These are phyloP conservation scores for Lottia scabra DNA, from an alignment of 2,888 invertebrate genomes.

Conservation along the genomic window DNA sequence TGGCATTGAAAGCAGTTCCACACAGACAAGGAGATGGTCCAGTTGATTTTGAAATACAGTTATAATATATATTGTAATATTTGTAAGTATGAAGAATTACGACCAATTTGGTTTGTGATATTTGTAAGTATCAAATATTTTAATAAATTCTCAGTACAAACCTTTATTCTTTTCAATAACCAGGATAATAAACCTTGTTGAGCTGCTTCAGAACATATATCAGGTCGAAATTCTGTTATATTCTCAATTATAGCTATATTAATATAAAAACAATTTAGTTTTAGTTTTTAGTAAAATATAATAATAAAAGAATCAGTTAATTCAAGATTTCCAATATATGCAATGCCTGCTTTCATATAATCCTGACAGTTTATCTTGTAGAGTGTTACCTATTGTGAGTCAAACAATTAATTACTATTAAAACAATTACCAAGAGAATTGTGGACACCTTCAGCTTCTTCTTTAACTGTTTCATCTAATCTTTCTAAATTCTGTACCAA, in stretches of 20 bases:
- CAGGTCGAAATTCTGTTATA: conserved; percentile 89
- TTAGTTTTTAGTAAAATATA: background rate
- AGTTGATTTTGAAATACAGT: too few relatives aligned
- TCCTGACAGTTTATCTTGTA: too few relatives aligned
- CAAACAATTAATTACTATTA: too few relatives aligned
- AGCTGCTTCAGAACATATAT: conserved; percentile 85
- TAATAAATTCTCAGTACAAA: conserved; percentile 61
- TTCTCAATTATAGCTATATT: conserved; percentile 90
- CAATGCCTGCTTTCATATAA: too few relatives aligned
- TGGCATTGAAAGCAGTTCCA: too few relatives aligned
- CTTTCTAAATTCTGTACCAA: conserved; percentile 93
- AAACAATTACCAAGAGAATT: conserved; percentile 90
- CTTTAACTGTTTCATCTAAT: conserved; percentile 91
- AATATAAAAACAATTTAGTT: background rate
- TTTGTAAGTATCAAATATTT: too few relatives aligned
- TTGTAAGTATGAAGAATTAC: too few relatives aligned
- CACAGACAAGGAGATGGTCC: too few relatives aligned
- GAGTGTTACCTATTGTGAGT: too few relatives aligned
- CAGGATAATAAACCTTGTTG: conserved; percentile 92
- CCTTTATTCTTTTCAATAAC: conserved; percentile 87
- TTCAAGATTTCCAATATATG: too few relatives aligned
- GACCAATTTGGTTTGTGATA: too few relatives aligned
- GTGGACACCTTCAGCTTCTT: conserved; percentile 96
- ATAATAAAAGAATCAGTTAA: background rate
- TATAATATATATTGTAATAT: too few relatives aligned